Conservation (phyloP, 2,113 vertebrate genomes). For the Gymnorhina tibicen region DNA sequence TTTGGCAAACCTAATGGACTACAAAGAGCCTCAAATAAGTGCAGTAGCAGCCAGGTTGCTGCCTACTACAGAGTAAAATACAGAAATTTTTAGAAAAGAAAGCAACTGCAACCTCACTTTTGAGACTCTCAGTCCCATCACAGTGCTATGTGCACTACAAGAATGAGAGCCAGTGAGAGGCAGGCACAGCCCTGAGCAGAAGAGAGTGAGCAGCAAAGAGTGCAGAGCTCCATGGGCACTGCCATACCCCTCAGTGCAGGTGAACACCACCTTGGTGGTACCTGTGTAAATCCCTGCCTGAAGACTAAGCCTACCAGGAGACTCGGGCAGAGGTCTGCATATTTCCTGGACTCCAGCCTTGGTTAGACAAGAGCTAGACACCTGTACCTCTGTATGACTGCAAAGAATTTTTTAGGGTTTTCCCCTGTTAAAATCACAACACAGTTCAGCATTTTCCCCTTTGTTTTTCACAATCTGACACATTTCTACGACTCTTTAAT, state of each 20-base stretch:
- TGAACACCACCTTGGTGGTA: not conserved
- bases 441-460: not conserved
- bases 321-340: not conserved
- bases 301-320: not conserved
- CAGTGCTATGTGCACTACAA: not conserved
- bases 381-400: not conserved
- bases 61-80: not conserved
- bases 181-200: not conserved
- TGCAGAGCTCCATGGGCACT: not conserved
- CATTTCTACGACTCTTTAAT: not conserved
- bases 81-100: not conserved
- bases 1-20: not conserved
- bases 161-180: not conserved
- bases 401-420: not conserved
- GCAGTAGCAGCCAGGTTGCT: not conserved
- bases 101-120: not conserved
- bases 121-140: not conserved
- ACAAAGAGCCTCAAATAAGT: not conserved
- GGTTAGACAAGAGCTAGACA: not conserved
- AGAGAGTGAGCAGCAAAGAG: not conserved
- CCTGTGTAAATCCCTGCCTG: not conserved
- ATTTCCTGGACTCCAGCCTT: not conserved
- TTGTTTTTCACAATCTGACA: not conserved
- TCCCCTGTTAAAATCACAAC: not conserved
- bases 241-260: not conserved